These are phyloP conservation scores for Rhyzopertha dominica DNA, from an alignment of 1,140 invertebrate species.

Conservation along the genomic window DNA sequence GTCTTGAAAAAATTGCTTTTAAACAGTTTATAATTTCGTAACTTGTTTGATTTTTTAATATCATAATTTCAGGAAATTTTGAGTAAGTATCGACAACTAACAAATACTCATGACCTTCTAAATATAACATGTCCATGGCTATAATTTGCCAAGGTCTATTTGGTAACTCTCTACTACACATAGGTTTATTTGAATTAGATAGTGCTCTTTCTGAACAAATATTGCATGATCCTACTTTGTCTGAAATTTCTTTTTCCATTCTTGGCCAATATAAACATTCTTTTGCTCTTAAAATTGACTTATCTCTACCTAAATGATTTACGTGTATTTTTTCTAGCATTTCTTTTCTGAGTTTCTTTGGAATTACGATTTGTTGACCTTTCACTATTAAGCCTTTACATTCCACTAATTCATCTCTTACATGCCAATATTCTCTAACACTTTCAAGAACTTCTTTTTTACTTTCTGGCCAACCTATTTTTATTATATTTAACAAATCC, in stretches of 20 bases:
- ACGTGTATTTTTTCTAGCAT: conserved; percentile 22
- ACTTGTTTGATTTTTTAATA: conserved; percentile 20
- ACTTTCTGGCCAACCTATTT: conserved; percentile 21
- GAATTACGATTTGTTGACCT: conserved; percentile 8
- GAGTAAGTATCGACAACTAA: conserved; percentile 31
- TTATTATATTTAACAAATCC: conserved; percentile 14
- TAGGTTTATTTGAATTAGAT: conserved; percentile 19
- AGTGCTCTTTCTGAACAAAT: conserved; percentile 6
- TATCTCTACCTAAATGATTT: conserved; percentile 19
- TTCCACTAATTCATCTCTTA: conserved; percentile 18
- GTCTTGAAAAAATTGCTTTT: conserved; percentile 33
- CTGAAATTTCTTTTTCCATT: conserved; percentile 14
- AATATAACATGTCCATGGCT: conserved; percentile 36
- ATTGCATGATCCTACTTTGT: conserved; percentile 4
- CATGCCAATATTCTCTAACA: conserved; percentile 19
- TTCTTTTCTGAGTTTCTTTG: conserved; percentile 11
- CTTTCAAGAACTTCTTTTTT: conserved; percentile 8
- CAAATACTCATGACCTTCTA: conserved; percentile 36
- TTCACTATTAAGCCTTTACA: conserved; percentile 16
- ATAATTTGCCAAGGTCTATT: conserved; percentile 34
- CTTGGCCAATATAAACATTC: conserved; percentile 19
- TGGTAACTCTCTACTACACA: conserved; percentile 36
- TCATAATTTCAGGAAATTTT: conserved; percentile 26
- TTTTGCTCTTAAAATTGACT: conserved; percentile 14
- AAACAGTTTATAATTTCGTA: conserved; percentile 24